phyloP scores from a whole-genome alignment of 2,888 invertebrate species.

The Caenorhabditis imperialis region DNA sequence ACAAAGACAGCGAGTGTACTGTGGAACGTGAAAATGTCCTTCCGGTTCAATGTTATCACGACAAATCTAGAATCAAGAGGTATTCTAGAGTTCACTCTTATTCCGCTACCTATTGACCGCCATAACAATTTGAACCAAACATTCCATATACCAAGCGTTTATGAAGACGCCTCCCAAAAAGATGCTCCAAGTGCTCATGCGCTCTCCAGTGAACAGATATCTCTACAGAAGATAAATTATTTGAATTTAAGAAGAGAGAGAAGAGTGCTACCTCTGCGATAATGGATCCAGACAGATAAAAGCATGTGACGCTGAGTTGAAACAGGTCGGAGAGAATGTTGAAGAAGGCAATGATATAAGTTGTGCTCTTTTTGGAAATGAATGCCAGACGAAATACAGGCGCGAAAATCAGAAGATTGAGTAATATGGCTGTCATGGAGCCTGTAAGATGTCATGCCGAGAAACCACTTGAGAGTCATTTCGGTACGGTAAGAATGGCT shows the following conservation, averaged over 20 bases:
- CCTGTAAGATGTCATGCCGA: background rate
- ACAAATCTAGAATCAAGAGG: background rate
- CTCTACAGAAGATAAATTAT: slow-evolving; percentile 4
- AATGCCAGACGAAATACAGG: slow-evolving; percentile 11
- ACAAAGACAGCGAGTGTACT: slow-evolving; percentile 10
- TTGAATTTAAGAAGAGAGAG: background rate
- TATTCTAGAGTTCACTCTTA: background rate
- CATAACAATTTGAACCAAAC: slow-evolving; percentile 43
- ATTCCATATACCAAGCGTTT: slow-evolving; percentile 42
- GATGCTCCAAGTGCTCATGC: background rate
- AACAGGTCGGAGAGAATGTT: slow-evolving; percentile 43
- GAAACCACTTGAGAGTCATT: slow-evolving; percentile 8
- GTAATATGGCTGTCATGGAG: background rate
- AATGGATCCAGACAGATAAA: slow-evolving; percentile 39
- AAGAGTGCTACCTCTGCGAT: slow-evolving; percentile 11
- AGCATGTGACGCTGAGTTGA: slow-evolving; percentile 29
- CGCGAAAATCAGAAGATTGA: slow-evolving; percentile 4
- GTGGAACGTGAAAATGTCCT: slow-evolving; percentile 17
- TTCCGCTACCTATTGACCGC: slow-evolving; percentile 24
- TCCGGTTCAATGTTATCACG: slow-evolving; percentile 12
- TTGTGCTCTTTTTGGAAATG: slow-evolving; percentile 2
- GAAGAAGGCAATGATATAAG: slow-evolving; percentile 49
- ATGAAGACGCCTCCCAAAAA: slow-evolving; percentile 37
- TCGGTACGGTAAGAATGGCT: too few species aligned
- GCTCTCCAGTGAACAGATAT: slow-evolving; percentile 1